Percentiles rank a stretch among this genome's conserved stretches.
phyloP scores from a whole-genome alignment of 1,140 invertebrate genomes.

The Homarus americanus region DNA sequence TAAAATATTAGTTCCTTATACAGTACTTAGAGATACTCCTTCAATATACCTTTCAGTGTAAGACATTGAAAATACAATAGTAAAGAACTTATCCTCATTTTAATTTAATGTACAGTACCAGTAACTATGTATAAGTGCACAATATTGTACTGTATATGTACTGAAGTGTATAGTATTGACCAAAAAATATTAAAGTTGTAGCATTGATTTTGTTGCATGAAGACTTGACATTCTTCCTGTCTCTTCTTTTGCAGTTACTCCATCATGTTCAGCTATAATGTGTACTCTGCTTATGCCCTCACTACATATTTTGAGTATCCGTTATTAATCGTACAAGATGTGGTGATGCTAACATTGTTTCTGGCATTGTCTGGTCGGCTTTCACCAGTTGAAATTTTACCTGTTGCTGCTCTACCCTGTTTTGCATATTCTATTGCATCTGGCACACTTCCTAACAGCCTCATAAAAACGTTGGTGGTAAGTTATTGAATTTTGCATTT shows the following conservation, averaged over 20 bases:
- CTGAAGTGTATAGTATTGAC: no score
- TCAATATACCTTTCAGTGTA: no score
- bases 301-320: constrained; percentile 59
- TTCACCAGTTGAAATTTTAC: constrained; percentile 25
- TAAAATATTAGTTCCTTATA: no score
- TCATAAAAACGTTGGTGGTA: constrained; percentile 61
- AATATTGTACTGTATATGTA: no score
- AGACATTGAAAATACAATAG: no score
- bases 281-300: constrained; percentile 50
- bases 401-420: constrained; percentile 22
- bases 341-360: constrained; percentile 56
- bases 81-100: no score
- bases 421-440: constrained; percentile 55
- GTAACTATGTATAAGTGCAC: no score
- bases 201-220: no score
- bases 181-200: no score
- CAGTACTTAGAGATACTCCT: no score
- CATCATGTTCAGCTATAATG: constrained; percentile 61
- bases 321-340: constrained; percentile 48
- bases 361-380: constrained; percentile 43
- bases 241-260: constrained; percentile 33
- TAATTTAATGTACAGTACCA: no score
- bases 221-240: no score
- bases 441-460: constrained; percentile 25
- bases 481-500: not conserved